Evolutionary conservation across 2,797 vertebrate genomes (phyloP), one percentile per base, ranked within the genome.

Genomic region (Sebastes flavidus): DNA sequence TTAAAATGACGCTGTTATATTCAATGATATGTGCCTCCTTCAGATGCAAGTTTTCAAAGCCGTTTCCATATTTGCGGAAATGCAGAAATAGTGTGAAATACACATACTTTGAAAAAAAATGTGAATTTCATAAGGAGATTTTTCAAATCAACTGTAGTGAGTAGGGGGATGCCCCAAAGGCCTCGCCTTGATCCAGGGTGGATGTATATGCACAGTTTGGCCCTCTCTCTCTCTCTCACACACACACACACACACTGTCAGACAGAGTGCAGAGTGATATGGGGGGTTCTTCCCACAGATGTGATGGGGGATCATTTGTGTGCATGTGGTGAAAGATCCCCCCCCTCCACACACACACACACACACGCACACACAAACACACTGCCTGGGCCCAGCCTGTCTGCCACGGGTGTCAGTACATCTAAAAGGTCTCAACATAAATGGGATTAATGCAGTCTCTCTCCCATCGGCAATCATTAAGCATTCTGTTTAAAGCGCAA

Each of bases 401-500:
- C 92, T 95, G 94, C 94, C 92, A 95, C 24, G 94, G 94, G 94
- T 95, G 93, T 95, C 95, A 95, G 91, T 92, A 93, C 91, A 95
- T 95, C 91, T 95, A 92, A 95, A 94, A 95, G 94, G 95, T 96
- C 95, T 96, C 88, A 89, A 93, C 93, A 95, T 95, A 95, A 96
- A 95, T 93, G 90, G 94, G 94, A 96, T 96, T 96, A 96, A 96
- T 95, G 93, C 94, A 92, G 91, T 92, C 92, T 93, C 91, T 93
- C 91, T 92, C 95, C 95, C 93, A 90, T 94, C 88, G 95, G 95
- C 95, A 86, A 94, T 95, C 95, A 96, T 96, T 96, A 96, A 88
- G 89, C 90, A 96, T 96, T 96, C 95, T 94, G 95, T 96, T 96
- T 96, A 95, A 95, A 95, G 91, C 90, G 72, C 92, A 94, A 94